Percentiles rank a stretch among this genome's conserved stretches.
Conservation (phyloP, 2,113 vertebrate species). For the Dolichallabes microphthalmus region DNA sequence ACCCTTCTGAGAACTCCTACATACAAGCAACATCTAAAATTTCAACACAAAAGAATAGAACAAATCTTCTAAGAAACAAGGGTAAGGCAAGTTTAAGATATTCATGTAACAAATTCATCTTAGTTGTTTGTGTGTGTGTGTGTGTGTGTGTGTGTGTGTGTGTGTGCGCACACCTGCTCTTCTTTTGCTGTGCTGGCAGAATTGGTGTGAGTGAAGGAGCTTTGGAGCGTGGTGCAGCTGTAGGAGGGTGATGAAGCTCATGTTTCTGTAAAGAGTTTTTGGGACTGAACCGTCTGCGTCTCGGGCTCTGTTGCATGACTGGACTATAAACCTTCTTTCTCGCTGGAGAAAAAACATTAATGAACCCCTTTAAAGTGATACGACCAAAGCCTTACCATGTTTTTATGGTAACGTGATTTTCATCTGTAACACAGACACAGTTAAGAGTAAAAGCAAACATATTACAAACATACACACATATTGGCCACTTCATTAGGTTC, state of each 20-base stretch:
- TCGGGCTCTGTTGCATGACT: slow-evolving; percentile 10
- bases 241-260: slow-evolving; percentile 38
- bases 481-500: too few relatives aligned
- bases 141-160: not conserved
- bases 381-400: not conserved
- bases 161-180: slow-evolving; percentile 43
- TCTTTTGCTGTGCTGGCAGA: slow-evolving; percentile 27
- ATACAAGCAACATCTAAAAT: not conserved
- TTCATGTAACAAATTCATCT: not conserved
- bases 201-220: slow-evolving; percentile 11
- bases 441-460: not conserved
- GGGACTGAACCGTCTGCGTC: not conserved
- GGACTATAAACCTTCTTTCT: slow-evolving; percentile 17
- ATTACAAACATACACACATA: not conserved
- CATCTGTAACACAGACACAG: not conserved
- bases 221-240: slow-evolving; percentile 47
- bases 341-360: slow-evolving; percentile 22
- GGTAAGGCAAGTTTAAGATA: not conserved
- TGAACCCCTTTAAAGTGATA: not conserved
- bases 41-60: not conserved
- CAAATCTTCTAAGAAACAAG: not conserved
- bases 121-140: not conserved
- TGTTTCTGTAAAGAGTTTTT: not conserved
- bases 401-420: too few relatives aligned
- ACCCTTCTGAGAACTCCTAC: not conserved